A percentile compares a stretch with the other conserved stretches of the same genome.
phyloP scores from a whole-genome alignment of 2,888 invertebrate genomes.

The Drosophila vallismaia region DNA sequence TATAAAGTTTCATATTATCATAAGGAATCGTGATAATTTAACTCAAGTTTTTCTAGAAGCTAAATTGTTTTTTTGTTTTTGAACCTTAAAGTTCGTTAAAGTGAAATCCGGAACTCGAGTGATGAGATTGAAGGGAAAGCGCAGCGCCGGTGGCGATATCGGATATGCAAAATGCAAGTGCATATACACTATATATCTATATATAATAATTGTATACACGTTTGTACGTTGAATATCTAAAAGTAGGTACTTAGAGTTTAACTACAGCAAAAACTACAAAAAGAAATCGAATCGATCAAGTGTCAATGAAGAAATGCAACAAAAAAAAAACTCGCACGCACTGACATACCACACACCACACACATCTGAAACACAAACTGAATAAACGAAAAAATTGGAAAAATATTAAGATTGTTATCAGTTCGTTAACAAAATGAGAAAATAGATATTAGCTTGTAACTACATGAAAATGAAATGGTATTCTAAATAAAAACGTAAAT shows the following conservation, averaged over 20 bases:
- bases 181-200: conserved; percentile 36
- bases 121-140: conserved; percentile 1
- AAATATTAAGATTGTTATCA: conserved; percentile 61
- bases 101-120: conserved; percentile 14
- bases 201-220: conserved; percentile 44
- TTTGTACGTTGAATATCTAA: conserved; percentile 66
- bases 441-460: conserved; percentile 73
- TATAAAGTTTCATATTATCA: no score
- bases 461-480: conserved; percentile 71
- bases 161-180: conserved; percentile 31
- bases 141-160: conserved; percentile 27
- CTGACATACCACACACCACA: conserved; percentile 32
- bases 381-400: conserved; percentile 33
- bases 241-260: conserved; percentile 74
- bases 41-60: not conserved
- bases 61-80: not conserved
- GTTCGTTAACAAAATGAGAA: conserved; percentile 72
- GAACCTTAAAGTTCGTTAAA: not conserved
- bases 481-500: conserved; percentile 77
- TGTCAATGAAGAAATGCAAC: conserved; percentile 47
- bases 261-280: conserved; percentile 34
- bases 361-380: conserved; percentile 49
- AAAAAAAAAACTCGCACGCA: conserved; percentile 41
- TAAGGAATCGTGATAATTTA: not conserved
- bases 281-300: conserved; percentile 44